Evolutionary conservation across 2,797 vertebrate species (phyloP), one percentile per base, ranked within the genome.

Genomic region (Graptemys geographica): DNA sequence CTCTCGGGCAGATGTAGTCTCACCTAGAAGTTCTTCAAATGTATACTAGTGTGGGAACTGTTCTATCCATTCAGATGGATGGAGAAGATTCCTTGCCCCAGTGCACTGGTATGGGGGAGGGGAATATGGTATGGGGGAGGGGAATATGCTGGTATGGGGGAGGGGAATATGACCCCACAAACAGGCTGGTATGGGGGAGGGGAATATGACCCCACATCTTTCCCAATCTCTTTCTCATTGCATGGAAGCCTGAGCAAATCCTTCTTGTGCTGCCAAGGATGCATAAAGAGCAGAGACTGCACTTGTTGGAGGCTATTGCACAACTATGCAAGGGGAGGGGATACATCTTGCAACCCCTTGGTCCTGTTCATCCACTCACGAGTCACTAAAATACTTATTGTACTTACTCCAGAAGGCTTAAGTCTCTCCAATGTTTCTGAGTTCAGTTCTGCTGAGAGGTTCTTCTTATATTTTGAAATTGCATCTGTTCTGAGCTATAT

Each of bases 371-470:
- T 21, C n/a, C 69, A 74, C 37, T 74, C 19, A 72, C 11, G 3
- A 91, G 81, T 76, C 87, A 16, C 44, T 80, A 81, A 96, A 82
- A 90, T 86, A 85, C 55, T 33, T 88, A 88, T 83, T 79, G 33
- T 79, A 56, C 81, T 96, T 94, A 96, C 89, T 94, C 57, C 62
- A 88, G 51, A 87, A 92, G 85, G 76, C n/a, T 78, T 80, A 93
- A 94, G 56, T 74, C 53, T 95, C 81, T 93, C 87, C 88, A 52
- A 94, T 94, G 94, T 97, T 37, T 96, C 95, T 92, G 96, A 93
- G 59, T 72, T 37, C 56, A 3, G 1, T 0, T 9, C 41, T 94
- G 76, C 81, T 85, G 88, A 94, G 89, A 94, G 74, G 59, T 94
- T 56, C 44, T 76, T 93, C 49, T 74, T 82, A 37, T 83, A 69